Conservation (phyloP, 2,113 vertebrate species). For the Lasiurus borealis region DNA sequence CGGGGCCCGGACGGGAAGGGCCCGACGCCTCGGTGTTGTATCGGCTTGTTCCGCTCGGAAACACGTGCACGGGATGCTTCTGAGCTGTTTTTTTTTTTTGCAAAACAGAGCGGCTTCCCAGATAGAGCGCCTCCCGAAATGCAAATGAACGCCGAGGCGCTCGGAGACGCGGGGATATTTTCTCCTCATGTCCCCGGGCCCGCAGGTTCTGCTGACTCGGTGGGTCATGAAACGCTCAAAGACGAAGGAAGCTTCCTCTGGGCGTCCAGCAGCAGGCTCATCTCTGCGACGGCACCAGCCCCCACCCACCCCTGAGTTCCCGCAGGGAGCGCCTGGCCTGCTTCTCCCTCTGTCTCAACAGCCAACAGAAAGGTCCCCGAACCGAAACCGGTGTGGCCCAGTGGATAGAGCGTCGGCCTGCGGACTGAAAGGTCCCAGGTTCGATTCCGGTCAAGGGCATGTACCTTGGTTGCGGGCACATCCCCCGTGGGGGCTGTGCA, state of each 20-base stretch:
- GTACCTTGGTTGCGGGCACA: too few species aligned
- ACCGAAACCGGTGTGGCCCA: too few species aligned
- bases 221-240: neutral
- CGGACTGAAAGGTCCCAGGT: too few species aligned
- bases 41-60: conserved; percentile 38
- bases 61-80: neutral
- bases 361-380: neutral
- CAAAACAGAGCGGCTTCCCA: conserved; percentile 4
- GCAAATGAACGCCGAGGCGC: neutral
- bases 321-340: neutral
- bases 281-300: neutral
- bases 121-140: neutral
- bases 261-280: neutral
- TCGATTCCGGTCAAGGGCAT: too few species aligned
- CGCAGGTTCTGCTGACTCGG: neutral
- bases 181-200: neutral
- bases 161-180: neutral
- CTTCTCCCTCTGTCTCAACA: neutral
- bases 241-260: neutral
- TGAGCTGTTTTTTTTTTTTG: neutral
- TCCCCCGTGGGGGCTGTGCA: too few species aligned
- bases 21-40: neutral
- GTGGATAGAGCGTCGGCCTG: too few species aligned
- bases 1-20: fast-evolving
- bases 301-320: neutral